Evolutionary conservation across 2,888 invertebrate genomes (phyloP), one percentile per base, ranked within the genome.

Genomic region (Alcis repandata): DNA sequence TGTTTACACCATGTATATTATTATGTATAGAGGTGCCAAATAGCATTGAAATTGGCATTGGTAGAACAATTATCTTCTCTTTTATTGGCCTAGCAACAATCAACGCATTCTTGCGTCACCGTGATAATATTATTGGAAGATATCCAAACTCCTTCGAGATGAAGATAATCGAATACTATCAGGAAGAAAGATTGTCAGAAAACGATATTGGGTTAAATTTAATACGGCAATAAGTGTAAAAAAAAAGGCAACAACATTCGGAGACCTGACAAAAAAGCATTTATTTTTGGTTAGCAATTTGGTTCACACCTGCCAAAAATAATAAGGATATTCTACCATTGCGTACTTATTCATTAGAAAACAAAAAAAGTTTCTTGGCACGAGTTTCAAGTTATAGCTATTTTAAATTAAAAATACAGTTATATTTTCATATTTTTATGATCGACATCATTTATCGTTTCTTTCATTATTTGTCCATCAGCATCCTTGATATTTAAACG

Each of bases 1-100:
- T 86, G 83, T 83, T 84, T 84, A 83, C 80, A 69, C 66, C 72
- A 73, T 70, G 72, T 75, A 79, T 59, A 63, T 52, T 75, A 72
- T 33, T 76, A 71, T 77, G 58, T 52, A 66, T 27, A 40, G 70
- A 73, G 77, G 75, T 86, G 86, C 85, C 89, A 88, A 89, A 79
- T 79, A 72, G 72, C 71, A 76, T 75, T 71, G 78, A 69, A 75
- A 81, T 82, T 85, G 86, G 85, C 84, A 83, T 71, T 69, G 71
- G 70, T 51, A 48, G 68, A 68, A 69, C 68, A 71, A 70, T 70
- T 60, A 75, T 69, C 69, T 49, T 52, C 70, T 51, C 11, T 13
- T 60, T 32, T 59, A 41, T 43, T 66, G 62, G 70, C 71, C 45
- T 71, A 68, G 73, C 71, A 73, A 73, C 73, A 66, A 73, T 73